A percentile compares a stretch with the other conserved stretches of the same genome.
phyloP scores from a whole-genome alignment of 2,888 invertebrate genomes.

The Liopterus haemorrhoidalis region DNA sequence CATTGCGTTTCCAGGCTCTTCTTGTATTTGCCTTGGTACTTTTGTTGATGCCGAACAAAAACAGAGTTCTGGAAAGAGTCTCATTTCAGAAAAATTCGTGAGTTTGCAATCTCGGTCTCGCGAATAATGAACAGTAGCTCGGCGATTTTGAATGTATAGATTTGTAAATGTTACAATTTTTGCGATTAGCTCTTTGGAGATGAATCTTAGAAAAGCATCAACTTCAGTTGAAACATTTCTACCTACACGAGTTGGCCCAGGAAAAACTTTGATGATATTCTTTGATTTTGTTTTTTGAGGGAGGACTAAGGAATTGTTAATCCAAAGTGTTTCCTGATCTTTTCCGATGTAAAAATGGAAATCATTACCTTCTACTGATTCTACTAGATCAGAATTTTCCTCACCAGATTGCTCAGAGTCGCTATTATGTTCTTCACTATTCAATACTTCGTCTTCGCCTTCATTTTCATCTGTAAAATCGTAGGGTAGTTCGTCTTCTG shows the following conservation, averaged over 20 bases:
- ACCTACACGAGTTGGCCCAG: no score
- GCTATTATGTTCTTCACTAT: background rate
- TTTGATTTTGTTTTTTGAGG: no score
- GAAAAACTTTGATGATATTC: no score
- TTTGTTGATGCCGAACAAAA: conserved; percentile 17
- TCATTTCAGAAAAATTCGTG: conserved; percentile 26
- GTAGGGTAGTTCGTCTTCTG: no score
- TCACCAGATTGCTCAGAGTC: conserved; percentile 15
- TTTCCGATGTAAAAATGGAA: no score
- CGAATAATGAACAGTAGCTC: conserved; percentile 14
- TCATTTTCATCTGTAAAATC: no score
- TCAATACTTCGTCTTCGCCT: conserved; percentile 4
- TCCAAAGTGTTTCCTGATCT: no score
- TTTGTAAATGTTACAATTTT: conserved; percentile 26
- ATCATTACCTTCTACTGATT: no score
- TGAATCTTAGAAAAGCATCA: conserved; percentile 21
- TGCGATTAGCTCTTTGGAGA: conserved; percentile 21
- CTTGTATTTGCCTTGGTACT: conserved; percentile 17
- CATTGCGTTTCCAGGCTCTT: no score
- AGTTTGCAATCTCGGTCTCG: no score
- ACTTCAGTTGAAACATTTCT: no score
- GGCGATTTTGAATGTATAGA: conserved; percentile 25
- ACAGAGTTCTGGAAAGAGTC: conserved; percentile 28
- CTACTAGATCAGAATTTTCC: conserved; percentile 6
- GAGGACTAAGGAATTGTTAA: no score